Base-by-base conservation (phyloP, 1,140 invertebrate genomes). In the Apis dorsata region DNA sequence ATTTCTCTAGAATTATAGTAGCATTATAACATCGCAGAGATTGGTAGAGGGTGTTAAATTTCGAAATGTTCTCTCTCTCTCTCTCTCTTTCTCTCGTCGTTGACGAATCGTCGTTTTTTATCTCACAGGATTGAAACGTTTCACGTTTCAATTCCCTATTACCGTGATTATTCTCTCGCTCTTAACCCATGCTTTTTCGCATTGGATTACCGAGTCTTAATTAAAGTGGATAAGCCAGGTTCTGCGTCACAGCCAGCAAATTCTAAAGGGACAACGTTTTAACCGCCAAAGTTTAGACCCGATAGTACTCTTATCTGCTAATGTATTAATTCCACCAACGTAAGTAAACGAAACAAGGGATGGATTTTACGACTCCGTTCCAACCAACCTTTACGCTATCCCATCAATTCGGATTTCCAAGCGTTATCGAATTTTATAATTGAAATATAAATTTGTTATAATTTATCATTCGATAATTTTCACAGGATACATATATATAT, bases 281-380 rank as follows among this genome's bases (percentile, higher is more conserved):
- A 60, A 79, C 77, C 65, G n/a, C 77, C 66, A 28, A 70, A 79
- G n/a, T 79, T 79, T 70, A 21, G 66, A 51, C 34, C 77, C 19
- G 77, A 70, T 70, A 79, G 34, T 4, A 44, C 53, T 51, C 77
- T 79, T 79, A 79, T 79, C 77, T 79, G 11, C 21, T 28, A 24
- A 70, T 51, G 55, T 59, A 79, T 70, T 79, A 79, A 79, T 79
- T 60, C n/a, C 17, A 21, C 5, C 17, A 49, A 62, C 17, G 53
- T 79, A 68, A 79, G 70, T 70, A 79, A 70, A 17, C 28, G 34
- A n/a, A 60, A 60, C 77, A 69, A 51, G 9, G 17, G 28, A 68
- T 28, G 66, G 55, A 62, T 70, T 70, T 62, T 49, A 59, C 1
- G 51, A 77, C 66, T 77, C 51, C 15, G 24, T 55, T 21, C 0